Evolutionary conservation across 2,113 vertebrate species (phyloP), one percentile per base, ranked within the genome.

Genomic region (Serilophus lunatus): DNA sequence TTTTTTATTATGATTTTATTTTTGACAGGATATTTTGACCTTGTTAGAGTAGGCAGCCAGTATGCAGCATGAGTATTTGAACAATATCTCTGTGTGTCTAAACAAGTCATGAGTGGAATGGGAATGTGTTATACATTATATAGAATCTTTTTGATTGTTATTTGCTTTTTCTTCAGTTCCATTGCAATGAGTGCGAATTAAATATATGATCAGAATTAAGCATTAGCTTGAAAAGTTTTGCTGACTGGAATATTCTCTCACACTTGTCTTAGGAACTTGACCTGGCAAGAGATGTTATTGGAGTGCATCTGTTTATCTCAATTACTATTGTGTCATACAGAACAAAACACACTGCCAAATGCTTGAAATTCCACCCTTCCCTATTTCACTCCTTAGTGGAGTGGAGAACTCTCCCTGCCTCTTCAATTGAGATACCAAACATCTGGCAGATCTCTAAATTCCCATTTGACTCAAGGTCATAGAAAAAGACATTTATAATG

Each of bases 351-450:
- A 7, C 35, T 91, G 79, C 68, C 64, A 95, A 95, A 88, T 95
- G 71, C 68, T 82, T 96, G 59, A 80, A 83, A 97, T 96, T 95
- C 94, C 82, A 90, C 50, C 3, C 5, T 74, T 92, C 90, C 40
- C 29, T 77, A 11, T 82, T 92, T 74, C 56, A 59, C 47, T 95
- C 68, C 50, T 88, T 51, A 92, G 63, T 3, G 3, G 50, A 65
- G 82, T 68, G 65, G 53, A 92, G 54, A 82, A 78, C 68, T 88
- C 68, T 88, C 87, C 28, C 75, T 90, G 38, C 19, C 54, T 66
- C 66, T 90, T 61, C n/a, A 2, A 25, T 57, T 89, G 63, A 94
- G 45, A 91, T 57, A 74, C 50, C 75, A 63, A 96, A 82, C 77
- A 82, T 88, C 82, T 95, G 93, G 29, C 63, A 65, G 26, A 65